These are phyloP conservation scores for Temnothorax curvispinosus DNA, from an alignment of 1,140 invertebrate species.

Conservation along the genomic window DNA sequence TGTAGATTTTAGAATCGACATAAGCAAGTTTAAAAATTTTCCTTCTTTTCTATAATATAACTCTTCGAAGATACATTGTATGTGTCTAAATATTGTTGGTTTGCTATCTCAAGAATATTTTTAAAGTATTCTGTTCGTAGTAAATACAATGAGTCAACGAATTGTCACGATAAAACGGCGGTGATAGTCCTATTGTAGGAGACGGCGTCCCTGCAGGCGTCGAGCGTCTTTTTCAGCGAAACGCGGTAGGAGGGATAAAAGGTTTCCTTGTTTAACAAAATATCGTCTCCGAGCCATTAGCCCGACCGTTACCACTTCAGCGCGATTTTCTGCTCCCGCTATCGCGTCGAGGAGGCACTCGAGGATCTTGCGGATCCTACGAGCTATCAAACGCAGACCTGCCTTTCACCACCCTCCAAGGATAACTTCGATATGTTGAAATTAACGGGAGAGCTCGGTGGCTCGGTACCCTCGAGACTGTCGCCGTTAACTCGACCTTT, in stretches of 20 bases:
- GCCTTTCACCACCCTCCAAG: constrained; percentile 34
- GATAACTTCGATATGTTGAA: constrained; percentile 35
- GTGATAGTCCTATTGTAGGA: neutral
- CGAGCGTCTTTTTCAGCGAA: constrained; percentile 60
- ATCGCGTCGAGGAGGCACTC: constrained; percentile 70
- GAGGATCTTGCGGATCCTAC: constrained; percentile 68
- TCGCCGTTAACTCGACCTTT: constrained; percentile 40
- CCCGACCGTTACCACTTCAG: constrained; percentile 81
- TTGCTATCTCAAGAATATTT: neutral
- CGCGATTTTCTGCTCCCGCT: constrained; percentile 79
- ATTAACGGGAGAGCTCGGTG: constrained; percentile 44
- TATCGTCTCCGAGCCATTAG: constrained; percentile 84
- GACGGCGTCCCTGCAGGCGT: constrained; percentile 71
- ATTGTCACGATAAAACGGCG: neutral
- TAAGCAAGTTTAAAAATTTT: neutral
- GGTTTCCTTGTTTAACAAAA: constrained; percentile 86
- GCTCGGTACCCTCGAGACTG: neutral
- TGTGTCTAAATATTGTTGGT: neutral
- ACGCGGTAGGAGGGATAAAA: constrained; percentile 81
- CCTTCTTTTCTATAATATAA: neutral
- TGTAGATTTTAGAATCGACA: neutral
- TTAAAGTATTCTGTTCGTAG: neutral
- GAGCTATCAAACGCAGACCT: constrained; percentile 72
- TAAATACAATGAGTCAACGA: neutral
- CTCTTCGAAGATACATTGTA: neutral